phyloP scores from a whole-genome alignment of 2,888 invertebrate genomes.

The Orthosia incerta region DNA sequence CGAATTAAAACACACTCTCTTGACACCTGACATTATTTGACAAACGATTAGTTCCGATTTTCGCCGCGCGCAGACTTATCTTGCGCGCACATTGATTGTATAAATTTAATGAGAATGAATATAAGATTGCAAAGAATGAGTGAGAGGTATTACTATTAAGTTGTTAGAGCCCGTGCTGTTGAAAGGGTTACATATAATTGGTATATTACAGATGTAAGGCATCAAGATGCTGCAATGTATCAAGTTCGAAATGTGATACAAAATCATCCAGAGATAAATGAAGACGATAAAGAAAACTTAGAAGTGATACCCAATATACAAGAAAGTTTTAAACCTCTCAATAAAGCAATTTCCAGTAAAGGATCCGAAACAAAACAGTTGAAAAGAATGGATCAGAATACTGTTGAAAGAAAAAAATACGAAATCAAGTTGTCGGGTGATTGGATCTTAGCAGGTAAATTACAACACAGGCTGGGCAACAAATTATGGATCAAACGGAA shows the following conservation, averaged over 20 bases:
- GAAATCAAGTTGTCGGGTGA: conserved; percentile 79
- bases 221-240: conserved; percentile 81
- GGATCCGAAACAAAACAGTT: conserved; percentile 61
- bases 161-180: not conserved
- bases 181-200: not conserved
- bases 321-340: conserved; percentile 44
- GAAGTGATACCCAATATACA: conserved; percentile 31
- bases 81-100: too few relatives aligned
- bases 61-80: too few relatives aligned
- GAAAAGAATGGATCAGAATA: conserved; percentile 61
- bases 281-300: not conserved
- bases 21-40: too few relatives aligned
- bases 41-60: too few relatives aligned
- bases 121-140: too few relatives aligned
- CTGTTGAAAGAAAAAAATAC: conserved; percentile 71
- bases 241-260: conserved; percentile 76
- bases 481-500: too few relatives aligned
- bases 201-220: conserved; percentile 77
- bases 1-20: too few relatives aligned
- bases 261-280: conserved; percentile 29
- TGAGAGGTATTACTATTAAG: too few relatives aligned
- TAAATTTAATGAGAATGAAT: too few relatives aligned
- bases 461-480: not conserved
- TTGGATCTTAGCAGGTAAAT: conserved; percentile 78
- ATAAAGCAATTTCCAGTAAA: conserved; percentile 42